Evolutionary conservation across 2,113 vertebrate genomes (phyloP).

Genomic region (Burhinus oedicnemus): DNA sequence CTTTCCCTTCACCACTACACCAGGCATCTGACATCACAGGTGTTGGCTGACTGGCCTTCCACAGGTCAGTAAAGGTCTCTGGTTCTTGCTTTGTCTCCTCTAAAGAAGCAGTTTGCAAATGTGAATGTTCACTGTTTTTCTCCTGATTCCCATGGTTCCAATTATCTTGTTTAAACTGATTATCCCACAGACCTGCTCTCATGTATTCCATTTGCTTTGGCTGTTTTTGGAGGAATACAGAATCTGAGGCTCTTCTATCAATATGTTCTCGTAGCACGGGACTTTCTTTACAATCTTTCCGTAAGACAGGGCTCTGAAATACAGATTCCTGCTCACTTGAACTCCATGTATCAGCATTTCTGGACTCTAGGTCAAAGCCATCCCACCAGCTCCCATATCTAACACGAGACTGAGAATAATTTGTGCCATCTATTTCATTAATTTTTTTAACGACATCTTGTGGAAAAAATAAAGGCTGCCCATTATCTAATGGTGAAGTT

Average conservation of each 20-base stretch:
- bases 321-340: constrained; percentile 77
- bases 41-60: constrained; percentile 52
- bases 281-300: constrained; percentile 71
- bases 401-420: constrained; percentile 73
- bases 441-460: constrained; percentile 84
- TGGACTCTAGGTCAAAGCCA: constrained; percentile 81
- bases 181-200: constrained; percentile 60
- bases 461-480: constrained; percentile 80
- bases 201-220: constrained; percentile 43
- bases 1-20: constrained; percentile 29
- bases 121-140: not conserved
- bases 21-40: constrained; percentile 50
- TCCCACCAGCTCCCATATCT: constrained; percentile 86
- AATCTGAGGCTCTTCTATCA: constrained; percentile 74
- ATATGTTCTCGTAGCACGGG: not conserved
- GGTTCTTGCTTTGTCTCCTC: constrained; percentile 56
- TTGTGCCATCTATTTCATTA: constrained; percentile 72
- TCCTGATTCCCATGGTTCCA: constrained; percentile 14
- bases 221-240: constrained; percentile 70
- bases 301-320: constrained; percentile 76
- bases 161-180: constrained; percentile 36
- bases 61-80: constrained; percentile 59
- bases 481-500: constrained; percentile 82
- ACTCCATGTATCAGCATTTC: constrained; percentile 77
- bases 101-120: constrained; percentile 17